Base-by-base conservation (phyloP, 35 echinoderm and acorn worm genomes). In the Acanthaster planci region DNA sequence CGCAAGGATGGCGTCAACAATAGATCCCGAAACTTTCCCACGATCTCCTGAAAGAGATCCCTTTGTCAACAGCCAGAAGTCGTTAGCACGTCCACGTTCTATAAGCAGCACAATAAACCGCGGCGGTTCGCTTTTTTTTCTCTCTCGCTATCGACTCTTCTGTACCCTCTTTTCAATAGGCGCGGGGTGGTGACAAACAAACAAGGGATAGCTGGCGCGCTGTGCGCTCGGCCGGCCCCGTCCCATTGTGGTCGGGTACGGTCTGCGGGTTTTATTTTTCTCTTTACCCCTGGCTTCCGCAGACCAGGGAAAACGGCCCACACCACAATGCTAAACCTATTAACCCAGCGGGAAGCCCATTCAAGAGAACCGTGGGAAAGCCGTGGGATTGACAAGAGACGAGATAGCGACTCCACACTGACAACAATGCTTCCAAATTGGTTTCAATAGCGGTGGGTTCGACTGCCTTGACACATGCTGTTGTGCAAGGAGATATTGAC, bases 311-410 rank as follows among this genome's bases (percentile, higher is more conserved):
- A 47, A 4, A 47, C 42, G 42, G 42, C 12, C 42, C 42, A 4
- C 4, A 12, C 42, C 42, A 47, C 42, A 47, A 47, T 47, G 42
- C 42, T 72, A 72, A 72, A 26, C 64, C 64, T 72, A 72, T 72
- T 72, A 72, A 72, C 64, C 22, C 64, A 29, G 64, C 64, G 23
- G 22, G 64, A 14, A 26, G 2, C 26, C 64, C 64, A 72, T 72
- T 72, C 29, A 72, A 26, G n/a, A 34, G 64, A 34, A 72, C 64
- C 64, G 64, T 72, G 64, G 64, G 64, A 72, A 72, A 31, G 64
- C 64, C 5, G 14, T 26, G 64, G 64, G 23, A 72, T 72, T 26
- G 26, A 31, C 26, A 34, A 72, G 64, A 14, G 64, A 72, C 14
- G 64, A 29, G 34, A 47, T 47, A 47, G 42, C 42, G 4, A 47